Base-by-base conservation (phyloP, 2,113 vertebrate genomes). In the Rynchops niger region DNA sequence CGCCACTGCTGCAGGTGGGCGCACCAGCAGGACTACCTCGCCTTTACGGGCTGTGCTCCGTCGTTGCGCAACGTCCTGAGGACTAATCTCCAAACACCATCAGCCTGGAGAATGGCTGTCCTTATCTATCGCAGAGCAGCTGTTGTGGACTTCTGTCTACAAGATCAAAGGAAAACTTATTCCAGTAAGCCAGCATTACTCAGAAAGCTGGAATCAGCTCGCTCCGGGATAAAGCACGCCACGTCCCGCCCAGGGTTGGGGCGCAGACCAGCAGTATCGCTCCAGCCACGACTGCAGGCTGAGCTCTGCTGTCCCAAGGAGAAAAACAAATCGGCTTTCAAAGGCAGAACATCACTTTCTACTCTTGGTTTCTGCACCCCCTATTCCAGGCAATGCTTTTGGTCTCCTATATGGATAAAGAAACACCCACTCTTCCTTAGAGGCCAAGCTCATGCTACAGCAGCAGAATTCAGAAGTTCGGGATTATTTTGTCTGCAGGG, bases 81-180 rank as follows among this genome's bases (percentile, higher is more conserved):
- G 36, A 49, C 67, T 50, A 12, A 90, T 81, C 95, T 91, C 81
- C 43, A 80, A 79, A 61, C 74, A 16, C 29, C 7, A 73, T 52
- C 89, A 45, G 85, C 56, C 78, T 43, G 49, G 14, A 88, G n/a
- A 77, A 40, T 0, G 36, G 58, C 72, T 82, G 52, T 43, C 67
- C 94, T 93, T 78, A 93, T 90, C 90, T 85, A 2, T 11, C 58
- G 59, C 90, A 74, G 66, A 93, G 86, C 97, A 98, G 96, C 97
- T 97, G 93, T 34, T 84, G 81, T 8, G 59, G 88, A 38, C 89
- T 96, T 63, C 91, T 95, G 62, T 66, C 86, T 96, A 62, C 59
- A 55, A 92, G 78, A 96, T 96, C 94, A 97, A 97, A 97, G 92
- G 12, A 45, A 61, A 96, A 65, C 52, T 65, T 7, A 22, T 74